Conservation (phyloP, 2,888 invertebrate species). For the Chrysolina americana region DNA sequence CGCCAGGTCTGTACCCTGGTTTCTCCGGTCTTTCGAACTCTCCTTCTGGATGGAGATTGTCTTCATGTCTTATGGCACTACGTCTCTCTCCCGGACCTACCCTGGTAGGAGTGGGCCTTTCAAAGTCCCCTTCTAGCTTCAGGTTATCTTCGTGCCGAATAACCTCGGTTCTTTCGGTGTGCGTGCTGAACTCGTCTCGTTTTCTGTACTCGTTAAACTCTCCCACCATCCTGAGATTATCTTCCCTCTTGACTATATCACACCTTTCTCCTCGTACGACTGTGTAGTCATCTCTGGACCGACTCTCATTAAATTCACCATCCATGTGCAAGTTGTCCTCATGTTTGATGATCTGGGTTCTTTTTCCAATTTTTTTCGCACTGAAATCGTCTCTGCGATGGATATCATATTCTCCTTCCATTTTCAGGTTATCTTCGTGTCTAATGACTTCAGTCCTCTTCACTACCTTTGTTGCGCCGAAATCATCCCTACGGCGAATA, state of each 20-base stretch:
- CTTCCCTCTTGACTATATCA: constrained; percentile 76
- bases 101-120: constrained; percentile 64
- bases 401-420: constrained; percentile 72
- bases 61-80: constrained; percentile 65
- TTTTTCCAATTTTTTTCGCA: constrained; percentile 70
- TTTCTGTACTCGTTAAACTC: constrained; percentile 71
- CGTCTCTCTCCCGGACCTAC: constrained; percentile 66
- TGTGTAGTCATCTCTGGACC: constrained; percentile 72
- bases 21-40: constrained; percentile 71
- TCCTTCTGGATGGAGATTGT: constrained; percentile 69
- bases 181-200: constrained; percentile 74
- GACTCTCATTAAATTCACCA: constrained; percentile 59
- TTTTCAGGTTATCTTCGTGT: constrained; percentile 78
- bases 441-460: constrained; percentile 73
- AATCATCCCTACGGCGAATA: constrained; percentile 70
- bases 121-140: constrained; percentile 73
- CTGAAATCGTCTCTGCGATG: constrained; percentile 72
- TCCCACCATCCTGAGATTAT: constrained; percentile 80
- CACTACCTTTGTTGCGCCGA: constrained; percentile 71
- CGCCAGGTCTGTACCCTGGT: constrained; percentile 68
- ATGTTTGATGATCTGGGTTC: constrained; percentile 74
- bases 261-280: constrained; percentile 76
- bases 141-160: constrained; percentile 73
- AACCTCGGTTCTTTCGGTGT: constrained; percentile 74
- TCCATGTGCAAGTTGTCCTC: constrained; percentile 78